A percentile compares a stretch with the other conserved stretches of the same genome.
phyloP scores from a whole-genome alignment of 2,888 invertebrate species.

The Rhopalosiphum nymphaeae region DNA sequence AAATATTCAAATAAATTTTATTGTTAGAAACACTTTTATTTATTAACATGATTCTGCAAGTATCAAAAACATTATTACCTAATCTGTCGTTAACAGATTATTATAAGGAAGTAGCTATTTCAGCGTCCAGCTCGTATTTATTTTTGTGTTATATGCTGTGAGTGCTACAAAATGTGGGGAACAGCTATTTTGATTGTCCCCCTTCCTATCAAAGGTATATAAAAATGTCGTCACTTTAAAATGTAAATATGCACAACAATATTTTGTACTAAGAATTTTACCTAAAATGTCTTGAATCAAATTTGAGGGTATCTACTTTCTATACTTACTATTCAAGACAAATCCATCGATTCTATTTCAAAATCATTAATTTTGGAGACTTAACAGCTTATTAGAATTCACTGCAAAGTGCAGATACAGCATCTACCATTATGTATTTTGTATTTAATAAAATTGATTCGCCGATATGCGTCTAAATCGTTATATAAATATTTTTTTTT shows the following conservation, averaged over 20 bases:
- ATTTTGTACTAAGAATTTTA: background rate
- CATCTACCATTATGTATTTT: background rate
- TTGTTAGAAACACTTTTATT: background rate
- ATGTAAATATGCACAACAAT: too few relatives aligned
- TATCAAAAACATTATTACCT: constrained; percentile 11
- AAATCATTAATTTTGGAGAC: background rate
- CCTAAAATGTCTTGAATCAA: background rate
- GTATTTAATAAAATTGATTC: background rate
- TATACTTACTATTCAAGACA: background rate
- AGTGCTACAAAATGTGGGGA: background rate
- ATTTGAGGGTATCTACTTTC: background rate
- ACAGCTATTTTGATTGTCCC: background rate
- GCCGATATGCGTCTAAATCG: background rate
- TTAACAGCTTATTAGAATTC: background rate
- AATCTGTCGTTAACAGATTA: background rate
- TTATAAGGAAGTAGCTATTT: background rate
- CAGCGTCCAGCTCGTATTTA: background rate
- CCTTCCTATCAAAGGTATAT: too few relatives aligned
- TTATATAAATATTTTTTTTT: background rate
- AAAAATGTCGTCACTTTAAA: too few relatives aligned
- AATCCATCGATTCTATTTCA: background rate
- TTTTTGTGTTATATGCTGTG: background rate
- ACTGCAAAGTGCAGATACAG: background rate
- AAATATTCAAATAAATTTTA: background rate
- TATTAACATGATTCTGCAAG: constrained; percentile 11